Conservation (phyloP, 2,888 invertebrate genomes). For the Andrena minutula region DNA sequence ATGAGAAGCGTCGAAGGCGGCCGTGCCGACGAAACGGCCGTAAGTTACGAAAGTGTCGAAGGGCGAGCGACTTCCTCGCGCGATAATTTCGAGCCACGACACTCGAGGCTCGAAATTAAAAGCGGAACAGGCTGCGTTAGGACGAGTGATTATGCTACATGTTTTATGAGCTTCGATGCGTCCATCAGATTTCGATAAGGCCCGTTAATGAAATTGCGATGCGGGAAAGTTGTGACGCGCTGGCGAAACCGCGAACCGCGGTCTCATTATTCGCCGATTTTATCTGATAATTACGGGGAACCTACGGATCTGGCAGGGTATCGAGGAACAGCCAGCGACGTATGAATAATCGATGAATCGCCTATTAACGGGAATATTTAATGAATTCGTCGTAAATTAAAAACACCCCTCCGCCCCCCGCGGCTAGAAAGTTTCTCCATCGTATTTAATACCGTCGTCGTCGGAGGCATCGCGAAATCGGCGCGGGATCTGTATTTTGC, state of each 20-base stretch:
- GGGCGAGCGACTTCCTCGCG: not conserved
- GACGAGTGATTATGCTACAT: not conserved
- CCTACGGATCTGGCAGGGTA: not conserved
- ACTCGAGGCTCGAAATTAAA: not conserved
- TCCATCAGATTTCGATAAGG: constrained; percentile 36
- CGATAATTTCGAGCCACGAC: no score
- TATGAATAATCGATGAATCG: constrained; percentile 32
- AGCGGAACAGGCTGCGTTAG: not conserved
- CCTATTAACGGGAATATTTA: constrained; percentile 38
- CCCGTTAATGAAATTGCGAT: constrained; percentile 24
- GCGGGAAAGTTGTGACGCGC: constrained; percentile 31
- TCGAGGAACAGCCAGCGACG: not conserved
- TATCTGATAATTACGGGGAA: constrained; percentile 7
- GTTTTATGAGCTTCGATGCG: constrained; percentile 1
- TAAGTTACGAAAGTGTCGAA: constrained; percentile 8
- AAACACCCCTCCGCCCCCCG: not conserved
- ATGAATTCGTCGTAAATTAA: constrained; percentile 39
- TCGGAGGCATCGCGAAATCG: constrained; percentile 32
- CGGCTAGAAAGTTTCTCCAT: constrained; percentile 35
- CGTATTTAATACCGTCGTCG: constrained; percentile 38
- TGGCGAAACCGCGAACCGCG: constrained; percentile 28
- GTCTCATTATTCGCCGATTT: constrained; percentile 21
- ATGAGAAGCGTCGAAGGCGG: constrained; percentile 3
- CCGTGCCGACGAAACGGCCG: not conserved
- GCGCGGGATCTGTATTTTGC: constrained; percentile 35